phyloP scores from a whole-genome alignment of 2,888 invertebrate genomes.

The Agonopterix subpropinquella region DNA sequence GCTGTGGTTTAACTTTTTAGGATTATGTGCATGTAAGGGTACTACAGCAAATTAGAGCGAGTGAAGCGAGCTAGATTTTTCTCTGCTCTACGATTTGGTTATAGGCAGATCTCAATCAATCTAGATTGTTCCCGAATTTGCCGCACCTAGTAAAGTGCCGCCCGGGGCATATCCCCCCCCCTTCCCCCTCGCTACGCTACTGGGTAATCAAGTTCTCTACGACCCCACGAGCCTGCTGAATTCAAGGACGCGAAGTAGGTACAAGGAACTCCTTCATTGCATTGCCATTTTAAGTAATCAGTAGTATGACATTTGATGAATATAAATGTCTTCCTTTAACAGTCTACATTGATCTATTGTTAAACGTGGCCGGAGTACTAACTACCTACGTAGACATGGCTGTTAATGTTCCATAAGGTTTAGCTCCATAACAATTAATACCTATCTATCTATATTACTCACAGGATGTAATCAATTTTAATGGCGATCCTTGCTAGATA shows the following conservation, averaged over 20 bases:
- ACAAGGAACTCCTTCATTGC: conserved; percentile 19
- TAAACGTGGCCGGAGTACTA: conserved; percentile 10
- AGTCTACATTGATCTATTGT: conserved; percentile 15
- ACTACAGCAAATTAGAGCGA: too few relatives aligned
- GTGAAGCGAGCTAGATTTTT: too few relatives aligned
- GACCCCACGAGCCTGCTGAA: not conserved
- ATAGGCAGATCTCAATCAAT: too few relatives aligned
- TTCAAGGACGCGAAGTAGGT: conserved; percentile 28
- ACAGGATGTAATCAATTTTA: not conserved
- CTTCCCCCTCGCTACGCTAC: too few relatives aligned
- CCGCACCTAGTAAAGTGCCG: too few relatives aligned
- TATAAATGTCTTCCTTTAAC: conserved; percentile 25
- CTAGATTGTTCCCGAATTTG: too few relatives aligned
- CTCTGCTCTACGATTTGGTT: too few relatives aligned
- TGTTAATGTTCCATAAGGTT: not conserved
- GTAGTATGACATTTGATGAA: conserved; percentile 17
- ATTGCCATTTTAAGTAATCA: not conserved
- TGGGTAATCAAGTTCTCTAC: too few relatives aligned
- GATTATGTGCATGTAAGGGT: too few relatives aligned
- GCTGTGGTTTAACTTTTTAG: too few relatives aligned
- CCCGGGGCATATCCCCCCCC: too few relatives aligned
- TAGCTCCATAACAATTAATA: not conserved
- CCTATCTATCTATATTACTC: not conserved
- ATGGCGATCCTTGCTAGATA: not conserved
- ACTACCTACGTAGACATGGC: conserved; percentile 6